These are phyloP conservation scores for Neomonachus schauinslandi DNA, from an alignment of 2,113 vertebrate genomes.

Conservation along the genomic window DNA sequence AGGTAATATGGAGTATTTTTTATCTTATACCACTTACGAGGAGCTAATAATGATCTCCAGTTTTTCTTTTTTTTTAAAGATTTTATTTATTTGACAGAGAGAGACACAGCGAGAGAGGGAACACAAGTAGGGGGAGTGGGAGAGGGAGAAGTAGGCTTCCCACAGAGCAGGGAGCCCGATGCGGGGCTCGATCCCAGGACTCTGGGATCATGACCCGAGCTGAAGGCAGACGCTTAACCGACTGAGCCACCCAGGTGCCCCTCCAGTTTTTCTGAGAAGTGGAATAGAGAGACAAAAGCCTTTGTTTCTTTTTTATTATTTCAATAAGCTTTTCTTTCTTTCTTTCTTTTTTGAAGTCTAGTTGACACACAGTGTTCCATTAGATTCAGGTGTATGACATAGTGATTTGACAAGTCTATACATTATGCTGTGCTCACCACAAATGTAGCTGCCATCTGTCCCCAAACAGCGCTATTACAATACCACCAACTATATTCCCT, in stretches of 20 bases:
- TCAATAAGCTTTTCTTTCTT: neutral
- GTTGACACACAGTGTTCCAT: neutral
- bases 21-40: neutral
- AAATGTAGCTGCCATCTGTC: neutral
- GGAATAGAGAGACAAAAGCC: neutral
- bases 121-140: too few relatives aligned
- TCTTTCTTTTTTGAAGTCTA: neutral
- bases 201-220: too few relatives aligned
- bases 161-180: too few relatives aligned
- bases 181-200: too few relatives aligned
- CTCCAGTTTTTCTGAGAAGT: slow-evolving; percentile 15
- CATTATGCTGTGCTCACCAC: neutral
- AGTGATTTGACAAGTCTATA: neutral
- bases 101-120: too few relatives aligned
- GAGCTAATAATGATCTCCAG: neutral
- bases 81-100: too few relatives aligned
- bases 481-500: neutral
- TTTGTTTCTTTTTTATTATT: neutral
- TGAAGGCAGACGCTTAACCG: too few relatives aligned
- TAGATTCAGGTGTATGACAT: neutral
- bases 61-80: slow-evolving; percentile 20
- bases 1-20: neutral
- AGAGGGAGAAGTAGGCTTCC: too few relatives aligned
- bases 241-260: too few relatives aligned
- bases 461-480: neutral